phyloP scores from a whole-genome alignment of 2,888 invertebrate genomes.

The Spialia ferax region DNA sequence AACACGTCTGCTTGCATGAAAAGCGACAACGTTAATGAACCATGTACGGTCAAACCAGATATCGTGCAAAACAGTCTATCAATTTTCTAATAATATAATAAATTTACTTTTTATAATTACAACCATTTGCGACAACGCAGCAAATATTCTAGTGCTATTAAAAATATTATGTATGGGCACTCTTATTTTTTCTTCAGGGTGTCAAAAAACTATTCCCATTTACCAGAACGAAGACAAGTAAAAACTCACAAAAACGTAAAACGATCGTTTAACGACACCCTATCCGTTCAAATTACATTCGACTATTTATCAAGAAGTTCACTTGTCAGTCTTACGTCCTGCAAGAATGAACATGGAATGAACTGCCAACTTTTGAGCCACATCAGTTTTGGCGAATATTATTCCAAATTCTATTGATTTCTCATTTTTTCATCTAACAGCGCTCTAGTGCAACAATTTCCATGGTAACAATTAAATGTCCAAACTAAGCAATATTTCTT shows the following conservation, averaged over 20 bases:
- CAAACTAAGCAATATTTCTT: slow-evolving; percentile 25
- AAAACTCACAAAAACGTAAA: slow-evolving; percentile 28
- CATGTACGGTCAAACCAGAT: slow-evolving; percentile 67
- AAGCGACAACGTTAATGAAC: slow-evolving; percentile 58
- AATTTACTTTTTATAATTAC: slow-evolving; percentile 75
- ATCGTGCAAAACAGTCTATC: slow-evolving; percentile 84
- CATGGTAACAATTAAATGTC: slow-evolving; percentile 33
- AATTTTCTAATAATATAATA: slow-evolving; percentile 67
- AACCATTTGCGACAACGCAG: slow-evolving; percentile 84
- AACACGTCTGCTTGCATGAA: slow-evolving; percentile 49
- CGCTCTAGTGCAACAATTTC: slow-evolving; percentile 29
- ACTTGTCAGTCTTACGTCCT: slow-evolving; percentile 78
- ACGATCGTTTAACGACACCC: slow-evolving; percentile 65
- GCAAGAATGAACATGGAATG: slow-evolving; percentile 54
- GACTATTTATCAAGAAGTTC: slow-evolving; percentile 62
- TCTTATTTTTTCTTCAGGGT: slow-evolving; percentile 66
- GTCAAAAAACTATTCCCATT: slow-evolving; percentile 61
- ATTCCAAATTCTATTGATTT: slow-evolving; percentile 22
- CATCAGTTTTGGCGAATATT: slow-evolving; percentile 32
- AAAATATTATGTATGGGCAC: slow-evolving; percentile 70
- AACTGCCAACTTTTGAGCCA: slow-evolving; percentile 31
- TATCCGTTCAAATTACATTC: slow-evolving; percentile 55
- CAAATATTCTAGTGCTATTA: slow-evolving; percentile 79
- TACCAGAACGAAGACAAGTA: slow-evolving; percentile 19
- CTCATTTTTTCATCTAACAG: slow-evolving; percentile 28